Base-by-base conservation (phyloP, 2,113 vertebrate genomes). In the Clarias macrocephalus region DNA sequence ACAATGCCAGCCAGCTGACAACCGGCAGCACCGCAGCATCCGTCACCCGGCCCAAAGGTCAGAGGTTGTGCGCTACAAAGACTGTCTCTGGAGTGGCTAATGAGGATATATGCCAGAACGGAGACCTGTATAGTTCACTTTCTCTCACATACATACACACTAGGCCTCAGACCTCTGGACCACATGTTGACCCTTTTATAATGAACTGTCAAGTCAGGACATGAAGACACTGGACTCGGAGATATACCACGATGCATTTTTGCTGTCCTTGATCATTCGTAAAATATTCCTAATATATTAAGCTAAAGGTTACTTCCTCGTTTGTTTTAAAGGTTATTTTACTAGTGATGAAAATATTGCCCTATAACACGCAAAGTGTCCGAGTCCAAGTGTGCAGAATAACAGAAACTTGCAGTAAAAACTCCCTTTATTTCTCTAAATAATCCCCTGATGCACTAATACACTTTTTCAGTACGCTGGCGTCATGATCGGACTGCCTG, bases 41-140 rank as follows among this genome's bases (percentile, higher is more conserved):
- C 87, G 87, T 90, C 89, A 90, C 72, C 30, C 23, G 66, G 82
- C 85, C 82, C 80, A 87, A 62, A 85, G 89, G 89, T 84, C 89
- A 88, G 19, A 86, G 70, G 89, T 86, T 33, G 23, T 8, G 57
- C 68, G 33, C 73, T 84, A 72, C 63, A 37, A 16, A 86, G 85
- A 19, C 62, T 73, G 89, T 86, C 82, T 88, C 85, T 52, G 72
- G 87, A 88, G 89, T 52, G 28, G 60, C 85, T 90, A 90, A 90
- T 88, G 87, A 88, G 89, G 87, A 90, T 87, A 56, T 88, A 88
- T 88, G 87, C 85, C 85, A 82, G 60, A 88, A 75, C 81, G 57
- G 42, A 63, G 86, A 60, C 73, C 84, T 6, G 37, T 42, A n/a
- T 60, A 85, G 82, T 33, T 82, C 77, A 82, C 62, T 75, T 57